phyloP scores from a whole-genome alignment of 2,113 vertebrate genomes.

The Dissostichus mawsoni region DNA sequence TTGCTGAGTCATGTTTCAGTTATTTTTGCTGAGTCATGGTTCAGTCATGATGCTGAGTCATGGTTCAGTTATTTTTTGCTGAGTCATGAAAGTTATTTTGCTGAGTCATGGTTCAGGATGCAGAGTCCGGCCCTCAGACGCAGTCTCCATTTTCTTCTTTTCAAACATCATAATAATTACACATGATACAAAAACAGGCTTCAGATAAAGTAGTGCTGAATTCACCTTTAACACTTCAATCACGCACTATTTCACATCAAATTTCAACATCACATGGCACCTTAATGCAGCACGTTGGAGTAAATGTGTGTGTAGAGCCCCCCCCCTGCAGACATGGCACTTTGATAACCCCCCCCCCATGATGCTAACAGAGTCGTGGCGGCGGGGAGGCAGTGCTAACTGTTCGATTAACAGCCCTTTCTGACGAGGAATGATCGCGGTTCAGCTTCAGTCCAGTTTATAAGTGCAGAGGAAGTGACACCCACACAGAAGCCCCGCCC shows the following conservation, averaged over 20 bases:
- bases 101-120: not conserved
- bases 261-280: slow-evolving; percentile 66
- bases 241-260: slow-evolving; percentile 66
- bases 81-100: too few relatives aligned
- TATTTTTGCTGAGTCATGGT: too few relatives aligned
- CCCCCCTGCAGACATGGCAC: slow-evolving; percentile 54
- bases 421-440: slow-evolving; percentile 12
- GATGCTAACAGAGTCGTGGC: slow-evolving; percentile 33
- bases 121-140: not conserved
- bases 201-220: slow-evolving; percentile 61
- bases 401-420: slow-evolving; percentile 75
- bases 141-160: not conserved
- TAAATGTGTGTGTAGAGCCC: slow-evolving; percentile 18
- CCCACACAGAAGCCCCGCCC: not conserved
- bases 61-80: too few relatives aligned
- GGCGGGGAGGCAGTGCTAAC: slow-evolving; percentile 33
- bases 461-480: slow-evolving; percentile 53
- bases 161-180: slow-evolving; percentile 40
- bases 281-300: slow-evolving; percentile 59
- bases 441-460: slow-evolving; percentile 56
- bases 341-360: slow-evolving; percentile 46
- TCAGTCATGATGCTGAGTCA: too few relatives aligned
- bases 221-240: slow-evolving; percentile 72
- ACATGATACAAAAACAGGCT: slow-evolving; percentile 52
- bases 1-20: not conserved